Percentiles rank a stretch among this genome's conserved stretches.
Evolutionary conservation across 2,113 vertebrate genomes (phyloP).

Genomic region (Sialia sialis): DNA sequence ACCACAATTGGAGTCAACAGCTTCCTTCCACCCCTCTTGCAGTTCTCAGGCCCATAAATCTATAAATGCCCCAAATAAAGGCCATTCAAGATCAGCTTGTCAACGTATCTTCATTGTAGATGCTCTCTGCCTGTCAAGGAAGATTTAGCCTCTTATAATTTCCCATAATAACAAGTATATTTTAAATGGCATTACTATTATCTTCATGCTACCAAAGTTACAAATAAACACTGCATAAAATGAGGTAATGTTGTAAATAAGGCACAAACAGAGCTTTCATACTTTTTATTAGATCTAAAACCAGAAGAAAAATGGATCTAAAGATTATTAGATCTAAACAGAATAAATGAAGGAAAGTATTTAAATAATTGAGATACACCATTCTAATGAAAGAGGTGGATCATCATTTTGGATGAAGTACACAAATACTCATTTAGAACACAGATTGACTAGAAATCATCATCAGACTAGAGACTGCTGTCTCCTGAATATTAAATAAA

Average conservation of each 20-base stretch:
- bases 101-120: background rate
- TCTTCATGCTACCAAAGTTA: background rate
- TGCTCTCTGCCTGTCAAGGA: background rate
- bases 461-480: background rate
- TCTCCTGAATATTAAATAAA: background rate
- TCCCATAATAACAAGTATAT: background rate
- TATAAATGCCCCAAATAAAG: background rate
- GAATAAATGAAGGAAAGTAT: background rate
- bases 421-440: background rate
- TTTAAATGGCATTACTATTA: background rate
- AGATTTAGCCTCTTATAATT: background rate
- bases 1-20: background rate
- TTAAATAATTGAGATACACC: background rate
- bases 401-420: background rate
- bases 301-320: background rate
- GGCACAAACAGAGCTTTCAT: background rate
- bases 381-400: background rate
- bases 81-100: background rate
- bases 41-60: background rate
- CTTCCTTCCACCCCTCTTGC: background rate
- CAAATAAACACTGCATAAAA: background rate
- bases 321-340: background rate
- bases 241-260: background rate
- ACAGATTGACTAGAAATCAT: background rate
- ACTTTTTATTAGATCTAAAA: background rate